Evolutionary conservation across 2,888 invertebrate genomes (phyloP).

Genomic region (Heteromyza rotundicornis): DNA sequence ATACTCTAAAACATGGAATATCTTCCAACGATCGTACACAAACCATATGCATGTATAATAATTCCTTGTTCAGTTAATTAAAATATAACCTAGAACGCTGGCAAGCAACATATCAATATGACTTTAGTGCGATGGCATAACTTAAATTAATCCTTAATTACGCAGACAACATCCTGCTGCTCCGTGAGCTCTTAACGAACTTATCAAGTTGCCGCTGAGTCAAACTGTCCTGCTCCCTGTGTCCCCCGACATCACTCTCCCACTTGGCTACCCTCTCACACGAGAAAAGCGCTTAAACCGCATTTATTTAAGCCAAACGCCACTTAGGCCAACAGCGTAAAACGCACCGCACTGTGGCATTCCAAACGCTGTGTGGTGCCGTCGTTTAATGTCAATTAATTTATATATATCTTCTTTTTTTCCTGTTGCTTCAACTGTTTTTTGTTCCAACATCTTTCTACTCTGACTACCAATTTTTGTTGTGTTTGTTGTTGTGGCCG

Average conservation of each 20-base stretch:
- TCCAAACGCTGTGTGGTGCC: conserved; percentile 47
- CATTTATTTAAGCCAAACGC: conserved; percentile 26
- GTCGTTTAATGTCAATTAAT: conserved; percentile 60
- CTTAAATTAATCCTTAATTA: conserved; percentile 60
- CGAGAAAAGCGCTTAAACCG: conserved; percentile 18
- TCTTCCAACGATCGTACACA: too few relatives aligned
- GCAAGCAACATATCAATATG: conserved; percentile 46
- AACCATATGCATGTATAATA: too few relatives aligned
- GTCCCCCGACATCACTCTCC: neutral
- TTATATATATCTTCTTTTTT: conserved; percentile 40
- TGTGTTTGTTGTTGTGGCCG: too few relatives aligned
- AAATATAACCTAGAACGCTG: neutral
- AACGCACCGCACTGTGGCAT: neutral
- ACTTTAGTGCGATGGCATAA: conserved; percentile 27
- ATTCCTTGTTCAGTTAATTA: neutral
- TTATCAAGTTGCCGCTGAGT: conserved; percentile 43
- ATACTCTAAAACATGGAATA: too few relatives aligned
- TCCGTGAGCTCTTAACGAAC: conserved; percentile 51
- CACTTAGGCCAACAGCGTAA: conserved; percentile 21
- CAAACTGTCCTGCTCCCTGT: neutral
- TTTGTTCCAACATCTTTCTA: neutral
- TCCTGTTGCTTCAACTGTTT: neutral
- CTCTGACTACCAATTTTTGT: neutral
- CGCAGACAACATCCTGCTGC: conserved; percentile 59
- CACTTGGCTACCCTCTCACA: too few relatives aligned